phyloP scores from a whole-genome alignment of 2,888 invertebrate genomes.

The Brenthis hecate region DNA sequence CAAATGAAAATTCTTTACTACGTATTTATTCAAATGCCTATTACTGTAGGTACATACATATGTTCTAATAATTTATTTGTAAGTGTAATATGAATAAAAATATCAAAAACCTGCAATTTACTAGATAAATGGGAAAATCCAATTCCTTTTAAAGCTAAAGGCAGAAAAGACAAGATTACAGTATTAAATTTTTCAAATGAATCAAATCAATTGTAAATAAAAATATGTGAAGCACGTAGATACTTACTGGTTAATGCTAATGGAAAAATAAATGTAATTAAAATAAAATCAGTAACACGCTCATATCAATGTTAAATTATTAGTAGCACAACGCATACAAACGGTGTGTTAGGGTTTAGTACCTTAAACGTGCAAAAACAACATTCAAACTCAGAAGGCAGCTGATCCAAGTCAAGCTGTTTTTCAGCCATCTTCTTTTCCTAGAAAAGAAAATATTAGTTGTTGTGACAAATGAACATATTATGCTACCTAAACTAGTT shows the following conservation, averaged over 20 bases:
- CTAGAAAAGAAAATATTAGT: conserved; percentile 79
- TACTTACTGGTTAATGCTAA: conserved; percentile 54
- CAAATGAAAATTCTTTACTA: too few relatives aligned
- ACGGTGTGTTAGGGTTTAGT: conserved; percentile 73
- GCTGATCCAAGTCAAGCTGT: conserved; percentile 91
- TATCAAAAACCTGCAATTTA: too few relatives aligned
- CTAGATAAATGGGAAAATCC: too few relatives aligned
- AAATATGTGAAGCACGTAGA: conserved; percentile 30
- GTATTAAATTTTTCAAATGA: neutral
- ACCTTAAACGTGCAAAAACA: conserved; percentile 98
- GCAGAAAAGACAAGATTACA: neutral
- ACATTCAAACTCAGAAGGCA: conserved; percentile 98
- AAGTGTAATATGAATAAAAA: too few relatives aligned
- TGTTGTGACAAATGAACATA: conserved; percentile 43
- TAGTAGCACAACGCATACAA: conserved; percentile 31
- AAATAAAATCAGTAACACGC: conserved; percentile 34
- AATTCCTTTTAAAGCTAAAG: neutral
- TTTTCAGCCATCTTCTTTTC: conserved; percentile 87
- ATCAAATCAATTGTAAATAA: conserved; percentile 10
- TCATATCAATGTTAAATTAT: conserved; percentile 38
- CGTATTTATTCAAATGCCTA: too few relatives aligned
- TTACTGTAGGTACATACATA: too few relatives aligned
- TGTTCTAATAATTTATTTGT: too few relatives aligned
- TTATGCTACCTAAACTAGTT: conserved; percentile 21
- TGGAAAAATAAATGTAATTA: conserved; percentile 47